These are phyloP conservation scores for Charadrius vociferus DNA, from an alignment of 2,113 vertebrate species.

Conservation along the genomic window DNA sequence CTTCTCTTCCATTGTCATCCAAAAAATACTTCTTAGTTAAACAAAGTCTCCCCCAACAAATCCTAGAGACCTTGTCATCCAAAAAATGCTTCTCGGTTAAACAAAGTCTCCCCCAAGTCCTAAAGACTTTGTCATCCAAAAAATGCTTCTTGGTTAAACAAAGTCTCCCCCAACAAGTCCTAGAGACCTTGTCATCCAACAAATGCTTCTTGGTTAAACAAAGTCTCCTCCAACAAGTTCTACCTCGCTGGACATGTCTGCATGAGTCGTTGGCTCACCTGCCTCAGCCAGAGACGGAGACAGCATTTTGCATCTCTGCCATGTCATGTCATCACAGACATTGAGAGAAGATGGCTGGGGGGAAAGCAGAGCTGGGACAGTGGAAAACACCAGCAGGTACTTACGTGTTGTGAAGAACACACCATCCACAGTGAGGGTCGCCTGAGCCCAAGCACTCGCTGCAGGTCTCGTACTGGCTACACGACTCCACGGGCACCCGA, in stretches of 20 bases:
- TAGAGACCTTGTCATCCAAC: too few species aligned
- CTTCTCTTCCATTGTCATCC: background rate
- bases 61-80: too few species aligned
- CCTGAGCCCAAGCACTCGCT: constrained; percentile 91
- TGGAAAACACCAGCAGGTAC: constrained; percentile 37
- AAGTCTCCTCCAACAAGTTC: background rate
- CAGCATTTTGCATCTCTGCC: background rate
- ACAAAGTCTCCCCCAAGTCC: background rate
- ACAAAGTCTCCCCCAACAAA: background rate
- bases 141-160: background rate
- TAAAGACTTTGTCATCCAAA: background rate
- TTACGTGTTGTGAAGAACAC: constrained; percentile 97
- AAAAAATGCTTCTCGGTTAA: background rate
- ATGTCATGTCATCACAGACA: accelerated
- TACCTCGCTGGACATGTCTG: background rate
- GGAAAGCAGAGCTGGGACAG: accelerated
- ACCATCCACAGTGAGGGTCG: constrained; percentile 98
- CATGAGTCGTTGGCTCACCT: background rate
- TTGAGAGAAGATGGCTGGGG: background rate
- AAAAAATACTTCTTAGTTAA: background rate
- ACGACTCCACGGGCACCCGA: constrained; percentile 93
- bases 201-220: background rate
- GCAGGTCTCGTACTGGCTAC: constrained; percentile 89
- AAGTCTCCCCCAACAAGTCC: background rate
- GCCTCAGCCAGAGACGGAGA: background rate